Conservation (phyloP, 2,888 invertebrate species). For the Belgica antarctica region DNA sequence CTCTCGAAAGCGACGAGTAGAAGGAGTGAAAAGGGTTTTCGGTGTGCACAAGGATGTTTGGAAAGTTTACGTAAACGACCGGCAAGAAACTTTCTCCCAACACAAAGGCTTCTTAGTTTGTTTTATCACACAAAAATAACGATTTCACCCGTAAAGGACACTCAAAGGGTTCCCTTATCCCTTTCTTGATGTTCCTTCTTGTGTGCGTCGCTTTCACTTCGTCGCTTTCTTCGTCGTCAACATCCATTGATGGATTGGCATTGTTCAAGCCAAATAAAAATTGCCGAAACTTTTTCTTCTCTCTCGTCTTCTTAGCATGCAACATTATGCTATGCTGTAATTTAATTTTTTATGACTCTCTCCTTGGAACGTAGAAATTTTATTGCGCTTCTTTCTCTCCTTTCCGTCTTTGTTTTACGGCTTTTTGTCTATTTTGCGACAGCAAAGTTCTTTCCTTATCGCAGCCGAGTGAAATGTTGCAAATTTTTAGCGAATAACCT, state of each 20-base stretch:
- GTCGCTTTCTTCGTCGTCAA: constrained; percentile 13
- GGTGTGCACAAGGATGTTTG: constrained; percentile 10
- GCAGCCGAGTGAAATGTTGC: too few relatives aligned
- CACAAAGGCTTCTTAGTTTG: neutral
- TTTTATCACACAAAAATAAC: constrained; percentile 24
- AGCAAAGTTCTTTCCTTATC: too few relatives aligned
- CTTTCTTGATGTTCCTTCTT: neutral
- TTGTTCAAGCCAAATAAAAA: constrained; percentile 29
- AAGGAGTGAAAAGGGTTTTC: constrained; percentile 33
- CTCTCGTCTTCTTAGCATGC: constrained; percentile 23
- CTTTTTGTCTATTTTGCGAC: too few relatives aligned
- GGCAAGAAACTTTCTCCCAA: constrained; percentile 30
- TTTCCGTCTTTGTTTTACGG: neutral
- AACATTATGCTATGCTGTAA: constrained; percentile 29
- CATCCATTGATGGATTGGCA: constrained; percentile 39
- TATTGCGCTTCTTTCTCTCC: neutral
- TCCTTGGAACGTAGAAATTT: neutral
- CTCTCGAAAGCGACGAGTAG: constrained; percentile 1
- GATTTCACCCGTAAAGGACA: constrained; percentile 17
- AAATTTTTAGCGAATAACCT: too few relatives aligned
- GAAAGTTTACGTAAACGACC: constrained; percentile 23
- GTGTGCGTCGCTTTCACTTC: too few relatives aligned
- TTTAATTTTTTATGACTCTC: constrained; percentile 43
- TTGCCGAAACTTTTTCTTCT: constrained; percentile 12
- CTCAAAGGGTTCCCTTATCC: constrained; percentile 17